Percentiles rank a stretch among this genome's conserved stretches.
Evolutionary conservation across 2,797 vertebrate genomes (phyloP).

Genomic region (Pampus argenteus): DNA sequence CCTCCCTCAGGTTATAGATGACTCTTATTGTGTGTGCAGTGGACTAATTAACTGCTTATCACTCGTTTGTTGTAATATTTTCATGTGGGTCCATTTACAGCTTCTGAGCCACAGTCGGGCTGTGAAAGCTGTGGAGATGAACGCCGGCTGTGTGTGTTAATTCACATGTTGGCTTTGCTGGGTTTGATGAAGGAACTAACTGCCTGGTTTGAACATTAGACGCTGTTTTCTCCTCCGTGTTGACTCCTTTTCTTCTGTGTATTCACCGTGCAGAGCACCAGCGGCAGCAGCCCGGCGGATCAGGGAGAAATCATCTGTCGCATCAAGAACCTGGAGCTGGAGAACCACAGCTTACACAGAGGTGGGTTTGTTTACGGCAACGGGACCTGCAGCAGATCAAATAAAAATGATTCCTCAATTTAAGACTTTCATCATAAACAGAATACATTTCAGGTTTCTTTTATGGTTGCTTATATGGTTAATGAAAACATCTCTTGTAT

Average conservation of each 20-base stretch:
- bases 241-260: not conserved
- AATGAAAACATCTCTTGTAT: not conserved
- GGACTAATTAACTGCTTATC: conserved; percentile 5
- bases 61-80: not conserved
- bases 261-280: conserved; percentile 60
- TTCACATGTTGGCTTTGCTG: conserved; percentile 17
- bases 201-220: not conserved
- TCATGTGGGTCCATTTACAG: conserved; percentile 4
- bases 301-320: conserved; percentile 87
- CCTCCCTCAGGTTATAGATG: conserved; percentile 1
- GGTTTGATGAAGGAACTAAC: conserved; percentile 9
- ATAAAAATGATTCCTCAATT: not conserved
- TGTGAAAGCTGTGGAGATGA: conserved; percentile 32
- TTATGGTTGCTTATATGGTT: too few relatives aligned
- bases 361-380: conserved; percentile 78
- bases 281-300: conserved; percentile 80
- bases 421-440: too few relatives aligned
- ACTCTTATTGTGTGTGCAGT: conserved; percentile 20
- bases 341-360: conserved; percentile 90
- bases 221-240: not conserved
- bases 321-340: conserved; percentile 90
- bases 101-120: conserved; percentile 8
- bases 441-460: too few relatives aligned
- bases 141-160: conserved; percentile 33
- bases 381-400: not conserved